Evolutionary conservation across 2,797 vertebrate species (phyloP).

Genomic region (Gobionotothen gibberifrons): DNA sequence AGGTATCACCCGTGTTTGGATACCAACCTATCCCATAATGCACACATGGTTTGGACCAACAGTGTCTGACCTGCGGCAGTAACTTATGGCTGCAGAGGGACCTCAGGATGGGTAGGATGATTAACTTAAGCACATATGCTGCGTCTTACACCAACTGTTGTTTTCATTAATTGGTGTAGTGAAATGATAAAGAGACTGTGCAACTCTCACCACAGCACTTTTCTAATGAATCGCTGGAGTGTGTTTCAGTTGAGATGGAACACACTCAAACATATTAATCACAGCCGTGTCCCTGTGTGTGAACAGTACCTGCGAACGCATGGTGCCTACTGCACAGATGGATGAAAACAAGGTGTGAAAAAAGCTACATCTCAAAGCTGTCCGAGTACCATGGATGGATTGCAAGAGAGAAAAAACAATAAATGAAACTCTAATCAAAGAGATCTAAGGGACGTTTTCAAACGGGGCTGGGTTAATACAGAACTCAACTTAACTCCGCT

Average conservation of each 20-base stretch:
- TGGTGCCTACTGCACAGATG: constrained; percentile 31
- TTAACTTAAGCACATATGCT: constrained; percentile 47
- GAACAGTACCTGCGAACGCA: constrained; percentile 9
- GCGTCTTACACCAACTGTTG: constrained; percentile 46
- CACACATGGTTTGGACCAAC: background rate
- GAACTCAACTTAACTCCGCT: constrained; percentile 2
- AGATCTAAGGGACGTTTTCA: constrained; percentile 21
- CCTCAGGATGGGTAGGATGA: constrained; percentile 15
- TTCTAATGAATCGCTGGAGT: constrained; percentile 29
- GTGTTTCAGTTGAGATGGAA: constrained; percentile 17
- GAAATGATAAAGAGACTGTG: constrained; percentile 36
- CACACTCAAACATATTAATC: constrained; percentile 42
- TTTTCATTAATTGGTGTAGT: constrained; percentile 37
- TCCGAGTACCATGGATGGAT: background rate
- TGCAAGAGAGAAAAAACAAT: background rate
- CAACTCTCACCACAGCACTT: constrained; percentile 24
- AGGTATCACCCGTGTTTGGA: background rate
- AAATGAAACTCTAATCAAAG: constrained; percentile 9
- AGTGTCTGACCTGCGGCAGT: constrained; percentile 12
- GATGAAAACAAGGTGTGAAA: constrained; percentile 34
- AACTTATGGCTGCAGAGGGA: constrained; percentile 16
- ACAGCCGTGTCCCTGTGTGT: constrained; percentile 14
- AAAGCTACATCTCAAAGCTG: constrained; percentile 21
- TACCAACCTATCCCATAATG: background rate
- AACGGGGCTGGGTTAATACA: constrained; percentile 44